phyloP scores from a whole-genome alignment of 2,113 vertebrate genomes.

The Gobiocypris rarus region DNA sequence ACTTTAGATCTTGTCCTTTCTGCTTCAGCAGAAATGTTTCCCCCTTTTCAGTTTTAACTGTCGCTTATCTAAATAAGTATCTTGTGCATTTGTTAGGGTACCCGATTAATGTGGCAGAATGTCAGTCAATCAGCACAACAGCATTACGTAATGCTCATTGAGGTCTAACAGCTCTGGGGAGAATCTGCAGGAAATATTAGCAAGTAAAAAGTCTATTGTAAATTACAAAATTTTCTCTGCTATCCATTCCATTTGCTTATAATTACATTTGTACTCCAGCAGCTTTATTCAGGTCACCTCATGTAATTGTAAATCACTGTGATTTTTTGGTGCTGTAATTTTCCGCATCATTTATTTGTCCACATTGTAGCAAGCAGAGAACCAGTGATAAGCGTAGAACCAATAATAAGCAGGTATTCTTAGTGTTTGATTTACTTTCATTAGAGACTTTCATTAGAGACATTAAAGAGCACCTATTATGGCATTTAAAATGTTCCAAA shows the following conservation, averaged over 20 bases:
- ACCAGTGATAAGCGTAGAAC: neutral
- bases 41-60: neutral
- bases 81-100: neutral
- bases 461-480: too few relatives aligned
- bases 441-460: too few relatives aligned
- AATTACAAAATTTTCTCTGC: conserved; percentile 13
- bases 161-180: conserved; percentile 1
- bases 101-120: conserved; percentile 3
- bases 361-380: neutral
- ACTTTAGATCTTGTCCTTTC: conserved; percentile 10
- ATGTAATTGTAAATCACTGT: conserved; percentile 8
- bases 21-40: neutral
- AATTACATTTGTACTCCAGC: conserved; percentile 19
- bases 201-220: conserved; percentile 24
- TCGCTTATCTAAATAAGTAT: neutral
- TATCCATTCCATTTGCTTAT: conserved; percentile 21
- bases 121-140: neutral
- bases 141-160: neutral
- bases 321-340: conserved; percentile 30
- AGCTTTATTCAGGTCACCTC: conserved; percentile 34
- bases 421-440: neutral
- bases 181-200: conserved; percentile 20
- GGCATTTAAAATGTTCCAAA: too few relatives aligned
- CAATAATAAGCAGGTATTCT: conserved; percentile 13
- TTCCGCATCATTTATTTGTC: conserved; percentile 39